A percentile compares a stretch with the other conserved stretches of the same genome.
These are phyloP conservation scores for Catharus fuscescens DNA, from an alignment of 2,113 vertebrate species.

Conservation along the genomic window DNA sequence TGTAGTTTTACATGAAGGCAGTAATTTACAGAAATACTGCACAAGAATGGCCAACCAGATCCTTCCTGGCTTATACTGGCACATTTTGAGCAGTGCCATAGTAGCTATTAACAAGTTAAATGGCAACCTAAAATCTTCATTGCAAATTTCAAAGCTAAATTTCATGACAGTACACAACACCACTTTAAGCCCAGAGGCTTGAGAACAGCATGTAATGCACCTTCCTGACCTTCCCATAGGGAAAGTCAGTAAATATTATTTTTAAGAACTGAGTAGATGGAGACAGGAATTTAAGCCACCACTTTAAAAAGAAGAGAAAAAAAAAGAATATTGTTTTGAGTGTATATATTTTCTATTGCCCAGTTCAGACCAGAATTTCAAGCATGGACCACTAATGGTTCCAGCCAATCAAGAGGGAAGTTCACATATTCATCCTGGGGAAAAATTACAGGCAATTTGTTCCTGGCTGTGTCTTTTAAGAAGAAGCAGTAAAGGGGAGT, in stretches of 20 bases:
- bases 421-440: neutral
- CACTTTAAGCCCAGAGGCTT: neutral
- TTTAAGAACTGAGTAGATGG: neutral
- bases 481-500: neutral
- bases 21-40: neutral
- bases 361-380: neutral
- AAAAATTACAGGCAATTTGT: neutral
- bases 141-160: neutral
- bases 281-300: neutral
- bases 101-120: neutral
- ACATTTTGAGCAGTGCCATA: neutral
- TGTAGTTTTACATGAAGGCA: neutral
- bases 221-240: neutral
- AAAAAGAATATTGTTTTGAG: neutral
- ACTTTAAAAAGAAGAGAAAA: neutral
- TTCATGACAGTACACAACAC: neutral
- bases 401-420: neutral
- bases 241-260: neutral
- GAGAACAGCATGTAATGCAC: neutral
- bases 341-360: neutral
- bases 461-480: neutral
- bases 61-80: neutral
- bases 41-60: neutral
- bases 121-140: neutral
- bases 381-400: neutral